A percentile compares a stretch with the other conserved stretches of the same genome.
Conservation (phyloP, 2,888 invertebrate genomes). For the Metacarcinus magister region DNA sequence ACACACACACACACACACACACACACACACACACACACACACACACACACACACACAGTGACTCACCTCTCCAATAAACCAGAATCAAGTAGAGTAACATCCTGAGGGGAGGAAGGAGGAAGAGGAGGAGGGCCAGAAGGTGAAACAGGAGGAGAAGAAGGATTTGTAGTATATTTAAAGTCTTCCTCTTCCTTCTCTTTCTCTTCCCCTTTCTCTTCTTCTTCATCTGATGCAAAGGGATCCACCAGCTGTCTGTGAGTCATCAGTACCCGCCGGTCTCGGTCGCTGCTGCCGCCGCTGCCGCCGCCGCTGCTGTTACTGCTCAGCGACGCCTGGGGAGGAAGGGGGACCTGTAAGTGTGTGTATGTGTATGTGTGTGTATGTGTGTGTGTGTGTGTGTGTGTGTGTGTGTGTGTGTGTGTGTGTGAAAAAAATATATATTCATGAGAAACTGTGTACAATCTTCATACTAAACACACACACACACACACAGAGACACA, state of each 20-base stretch:
- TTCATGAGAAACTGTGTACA: too few species aligned
- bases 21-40: conserved; percentile 5
- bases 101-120: not conserved
- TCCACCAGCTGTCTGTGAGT: conserved; percentile 93
- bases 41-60: not conserved
- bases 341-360: not conserved
- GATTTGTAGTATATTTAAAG: not conserved
- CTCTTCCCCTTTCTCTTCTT: conserved; percentile 86
- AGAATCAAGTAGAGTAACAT: not conserved
- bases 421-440: too few species aligned
- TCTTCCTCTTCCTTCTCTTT: not conserved
- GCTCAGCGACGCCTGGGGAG: conserved; percentile 68
- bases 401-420: too few species aligned
- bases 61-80: not conserved
- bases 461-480: not conserved
- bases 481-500: conserved; percentile 59
- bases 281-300: conserved; percentile 74
- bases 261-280: conserved; percentile 87
- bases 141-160: not conserved
- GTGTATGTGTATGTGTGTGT: too few species aligned
- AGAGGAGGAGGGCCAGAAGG: not conserved
- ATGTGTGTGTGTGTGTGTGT: too few species aligned
- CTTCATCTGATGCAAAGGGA: conserved; percentile 96
- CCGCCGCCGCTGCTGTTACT: conserved; percentile 78
- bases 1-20: not conserved